Conservation (phyloP, 2,797 vertebrate genomes). For the Acipenser transmontanus region DNA sequence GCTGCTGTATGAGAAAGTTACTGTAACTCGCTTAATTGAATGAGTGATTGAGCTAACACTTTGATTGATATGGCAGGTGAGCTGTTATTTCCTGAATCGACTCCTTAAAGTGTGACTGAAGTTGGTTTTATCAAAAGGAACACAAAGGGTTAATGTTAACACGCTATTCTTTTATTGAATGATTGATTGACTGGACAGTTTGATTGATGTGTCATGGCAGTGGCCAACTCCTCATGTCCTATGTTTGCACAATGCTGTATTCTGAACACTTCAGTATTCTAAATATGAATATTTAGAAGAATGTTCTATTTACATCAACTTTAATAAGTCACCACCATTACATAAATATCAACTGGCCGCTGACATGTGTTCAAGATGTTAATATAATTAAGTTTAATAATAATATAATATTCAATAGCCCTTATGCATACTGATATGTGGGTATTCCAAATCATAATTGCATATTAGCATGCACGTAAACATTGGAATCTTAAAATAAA, state of each 20-base stretch:
- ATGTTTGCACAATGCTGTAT: slow-evolving; percentile 20
- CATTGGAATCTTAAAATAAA: no score
- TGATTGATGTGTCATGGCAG: slow-evolving; percentile 37
- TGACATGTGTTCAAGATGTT: no score
- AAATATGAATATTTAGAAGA: background rate
- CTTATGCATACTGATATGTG: no score
- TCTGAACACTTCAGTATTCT: background rate
- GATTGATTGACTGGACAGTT: slow-evolving; percentile 30
- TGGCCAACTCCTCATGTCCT: slow-evolving; percentile 29
- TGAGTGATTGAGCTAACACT: slow-evolving; percentile 49
- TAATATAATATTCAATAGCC: no score
- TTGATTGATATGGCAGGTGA: slow-evolving; percentile 59
- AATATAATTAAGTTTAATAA: no score
- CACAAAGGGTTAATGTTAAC: slow-evolving; percentile 26
- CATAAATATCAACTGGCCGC: no score
- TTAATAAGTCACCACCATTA: slow-evolving; percentile 5
- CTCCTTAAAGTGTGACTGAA: slow-evolving; percentile 26
- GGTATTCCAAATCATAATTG: no score
- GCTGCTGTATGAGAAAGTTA: slow-evolving; percentile 48
- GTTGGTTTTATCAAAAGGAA: slow-evolving; percentile 38
- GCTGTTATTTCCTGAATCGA: slow-evolving; percentile 31
- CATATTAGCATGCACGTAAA: no score
- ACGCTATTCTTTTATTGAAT: slow-evolving; percentile 28
- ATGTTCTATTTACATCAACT: no score
- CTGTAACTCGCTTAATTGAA: slow-evolving; percentile 41